These are phyloP conservation scores for Lepidocyrtoides sp. DNA, from an alignment of 2,888 invertebrate species.

Conservation along the genomic window DNA sequence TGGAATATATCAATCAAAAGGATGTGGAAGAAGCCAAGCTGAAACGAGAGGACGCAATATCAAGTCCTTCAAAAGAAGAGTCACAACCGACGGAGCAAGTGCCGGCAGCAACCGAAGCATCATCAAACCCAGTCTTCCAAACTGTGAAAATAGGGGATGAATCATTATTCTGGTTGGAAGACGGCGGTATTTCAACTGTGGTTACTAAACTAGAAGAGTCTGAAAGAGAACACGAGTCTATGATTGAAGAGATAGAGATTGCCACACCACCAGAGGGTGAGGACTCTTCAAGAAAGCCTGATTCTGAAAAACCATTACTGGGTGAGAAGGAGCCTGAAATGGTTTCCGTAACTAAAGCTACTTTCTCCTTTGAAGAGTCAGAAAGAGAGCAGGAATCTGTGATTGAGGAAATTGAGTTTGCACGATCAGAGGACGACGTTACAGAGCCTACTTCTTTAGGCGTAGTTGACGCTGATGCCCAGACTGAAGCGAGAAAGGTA, in stretches of 20 bases:
- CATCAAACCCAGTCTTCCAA: not conserved
- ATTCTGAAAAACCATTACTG: not conserved
- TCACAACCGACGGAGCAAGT: no score
- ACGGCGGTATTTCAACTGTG: not conserved
- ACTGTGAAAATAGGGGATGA: not conserved
- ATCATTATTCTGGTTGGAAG: not conserved
- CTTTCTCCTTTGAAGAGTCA: not conserved
- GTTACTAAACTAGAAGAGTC: constrained; percentile 18
- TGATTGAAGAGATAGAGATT: constrained; percentile 3
- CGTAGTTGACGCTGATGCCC: not conserved
- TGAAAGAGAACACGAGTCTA: not conserved
- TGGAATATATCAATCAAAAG: no score
- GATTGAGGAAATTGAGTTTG: constrained; percentile 6
- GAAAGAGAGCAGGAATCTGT: not conserved
- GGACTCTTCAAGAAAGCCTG: no score
- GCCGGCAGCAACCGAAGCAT: not conserved
- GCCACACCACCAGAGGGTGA: not conserved
- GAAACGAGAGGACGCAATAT: no score
- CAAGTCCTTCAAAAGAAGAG: no score
- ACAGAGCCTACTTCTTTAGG: not conserved
- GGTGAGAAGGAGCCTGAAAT: not conserved
- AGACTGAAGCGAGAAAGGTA: not conserved
- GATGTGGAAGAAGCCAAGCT: no score
- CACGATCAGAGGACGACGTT: not conserved
- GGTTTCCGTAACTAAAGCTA: not conserved